Percentiles rank a stretch among this genome's conserved stretches.
Evolutionary conservation across 2,888 invertebrate species (phyloP).

Genomic region (Erebia palarica): DNA sequence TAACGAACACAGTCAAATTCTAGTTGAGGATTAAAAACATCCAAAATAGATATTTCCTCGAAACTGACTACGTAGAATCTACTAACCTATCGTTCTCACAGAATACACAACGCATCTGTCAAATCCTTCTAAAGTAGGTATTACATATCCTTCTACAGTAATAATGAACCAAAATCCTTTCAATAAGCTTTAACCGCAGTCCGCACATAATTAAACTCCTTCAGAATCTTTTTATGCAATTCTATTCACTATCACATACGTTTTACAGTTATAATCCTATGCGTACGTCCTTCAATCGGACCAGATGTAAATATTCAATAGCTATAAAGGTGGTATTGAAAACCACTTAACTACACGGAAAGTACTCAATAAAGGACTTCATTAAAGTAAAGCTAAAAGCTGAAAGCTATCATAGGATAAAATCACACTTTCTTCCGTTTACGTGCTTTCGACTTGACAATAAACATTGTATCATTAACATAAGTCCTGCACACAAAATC

Average conservation of each 20-base stretch:
- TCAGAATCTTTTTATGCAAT: conserved; percentile 30
- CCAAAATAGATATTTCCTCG: too few relatives aligned
- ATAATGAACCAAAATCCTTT: conserved; percentile 31
- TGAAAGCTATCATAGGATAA: conserved; percentile 43
- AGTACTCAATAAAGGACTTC: conserved; percentile 35
- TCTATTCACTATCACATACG: conserved; percentile 22
- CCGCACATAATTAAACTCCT: conserved; percentile 38
- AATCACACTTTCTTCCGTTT: conserved; percentile 53
- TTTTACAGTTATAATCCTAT: conserved; percentile 36
- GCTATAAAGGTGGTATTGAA: conserved; percentile 34
- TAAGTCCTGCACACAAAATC: conserved; percentile 38
- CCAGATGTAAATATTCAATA: conserved; percentile 28
- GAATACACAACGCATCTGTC: conserved; percentile 33
- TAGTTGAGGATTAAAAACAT: too few relatives aligned
- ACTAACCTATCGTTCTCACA: conserved; percentile 41
- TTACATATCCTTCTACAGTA: neutral
- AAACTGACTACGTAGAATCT: neutral
- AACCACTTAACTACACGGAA: conserved; percentile 40
- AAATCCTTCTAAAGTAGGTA: neutral
- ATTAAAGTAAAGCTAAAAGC: conserved; percentile 44
- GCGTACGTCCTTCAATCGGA: conserved; percentile 25
- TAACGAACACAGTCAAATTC: too few relatives aligned
- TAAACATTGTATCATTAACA: conserved; percentile 57
- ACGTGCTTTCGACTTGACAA: conserved; percentile 56
- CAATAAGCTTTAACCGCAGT: conserved; percentile 31